Evolutionary conservation across 2,113 vertebrate species (phyloP), one percentile per base, ranked within the genome.

Genomic region (Tauraco erythrolophus): DNA sequence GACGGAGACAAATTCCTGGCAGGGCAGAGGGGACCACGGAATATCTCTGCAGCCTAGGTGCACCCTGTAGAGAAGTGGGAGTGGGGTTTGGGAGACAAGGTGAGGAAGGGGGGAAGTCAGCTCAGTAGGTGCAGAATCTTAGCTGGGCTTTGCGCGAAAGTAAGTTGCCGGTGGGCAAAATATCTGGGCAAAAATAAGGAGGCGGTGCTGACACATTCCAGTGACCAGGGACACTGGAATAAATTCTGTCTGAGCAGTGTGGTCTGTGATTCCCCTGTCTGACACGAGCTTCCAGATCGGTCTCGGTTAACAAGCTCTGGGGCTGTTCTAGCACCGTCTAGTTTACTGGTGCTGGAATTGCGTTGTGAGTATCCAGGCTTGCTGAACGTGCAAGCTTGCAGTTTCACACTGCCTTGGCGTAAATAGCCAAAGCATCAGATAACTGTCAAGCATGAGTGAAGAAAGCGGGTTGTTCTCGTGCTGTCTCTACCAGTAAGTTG

Each of bases 381-480:
- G 61, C 6, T 75, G 72, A 92, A 94, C 87, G 96, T 96, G 93
- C 94, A 89, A 89, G 94, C 93, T 96, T 84, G 92, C 87, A 27
- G 5, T 80, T 92, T 69, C 66, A 18, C 28, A 0, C 71, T 61
- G 88, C 92, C 86, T 75, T 56, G 43, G 62, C 90, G 68, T 77
- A 90, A 95, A 93, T 77, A 81, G 95, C 61, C 84, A 78, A 56
- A 95, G 92, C 96, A 62, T 68, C 65, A 33, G 85, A 71, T 95
- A 87, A 96, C 94, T 96, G 94, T 96, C 95, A 97, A 91, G 91
- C 92, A 60, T 6, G 84, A 93, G 88, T 24, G 83, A 92, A 91
- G 91, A 88, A 83, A 94, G 88, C 15, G 13, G 72, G 86, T 71
- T 77, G 96, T 89, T 92, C 84, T 88, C 62, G 1, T 78, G 89